These are phyloP conservation scores for Myiozetetes cayanensis DNA, from an alignment of 2,113 vertebrate genomes.

Conservation along the genomic window DNA sequence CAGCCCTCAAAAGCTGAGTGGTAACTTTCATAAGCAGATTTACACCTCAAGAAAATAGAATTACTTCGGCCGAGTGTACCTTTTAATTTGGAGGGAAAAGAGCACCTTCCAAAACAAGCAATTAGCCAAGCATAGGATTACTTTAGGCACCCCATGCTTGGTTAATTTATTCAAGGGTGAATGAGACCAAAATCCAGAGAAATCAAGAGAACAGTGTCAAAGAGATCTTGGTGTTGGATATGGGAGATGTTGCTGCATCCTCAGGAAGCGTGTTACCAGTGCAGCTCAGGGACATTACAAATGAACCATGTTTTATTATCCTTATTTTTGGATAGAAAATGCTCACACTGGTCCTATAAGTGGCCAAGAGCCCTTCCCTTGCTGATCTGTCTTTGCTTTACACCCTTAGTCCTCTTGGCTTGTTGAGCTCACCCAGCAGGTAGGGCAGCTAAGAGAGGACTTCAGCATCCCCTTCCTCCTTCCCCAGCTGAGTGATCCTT, in stretches of 20 bases:
- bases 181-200: neutral
- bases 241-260: neutral
- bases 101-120: neutral
- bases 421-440: neutral
- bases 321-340: neutral
- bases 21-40: neutral
- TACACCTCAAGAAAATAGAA: neutral
- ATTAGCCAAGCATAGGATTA: accelerated
- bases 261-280: neutral
- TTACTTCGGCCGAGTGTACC: neutral
- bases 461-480: neutral
- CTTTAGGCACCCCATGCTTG: neutral
- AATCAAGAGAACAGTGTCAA: neutral
- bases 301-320: neutral
- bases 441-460: neutral
- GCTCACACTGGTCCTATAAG: neutral
- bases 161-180: neutral
- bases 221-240: neutral
- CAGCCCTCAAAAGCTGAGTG: neutral
- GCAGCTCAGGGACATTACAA: neutral
- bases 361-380: neutral
- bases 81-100: neutral
- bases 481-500: neutral
- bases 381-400: neutral
- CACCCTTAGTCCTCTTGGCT: neutral